Base-by-base conservation (phyloP, 2,113 vertebrate species). In the Dicentrarchus labrax region DNA sequence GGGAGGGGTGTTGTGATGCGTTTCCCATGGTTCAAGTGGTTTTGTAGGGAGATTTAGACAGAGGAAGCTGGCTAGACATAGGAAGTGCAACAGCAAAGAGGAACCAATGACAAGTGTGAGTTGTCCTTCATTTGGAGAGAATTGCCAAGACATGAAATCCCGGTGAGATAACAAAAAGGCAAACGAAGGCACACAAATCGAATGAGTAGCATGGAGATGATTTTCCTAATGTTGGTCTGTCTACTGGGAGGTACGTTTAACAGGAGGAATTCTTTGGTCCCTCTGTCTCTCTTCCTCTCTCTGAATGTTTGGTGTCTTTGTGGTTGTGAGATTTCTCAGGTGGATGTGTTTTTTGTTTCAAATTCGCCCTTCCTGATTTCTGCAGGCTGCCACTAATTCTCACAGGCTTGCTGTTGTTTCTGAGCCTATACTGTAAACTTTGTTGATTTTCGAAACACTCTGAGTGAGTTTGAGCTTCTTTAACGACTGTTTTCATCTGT, bases 71-170 rank as follows among this genome's bases (percentile, higher is more conserved):
- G 1, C 19, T 17, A 53, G 39, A 81, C 13, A 73, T 0, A 71
- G 87, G 86, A 91, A 90, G 65, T 86, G 61, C 15, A 56, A 62
- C 2, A 8, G 51, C 17, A 89, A 87, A 86, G 77, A 81, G 78
- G 87, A 92, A 90, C 67, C 19, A 5, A 0, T 21, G 16, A 51
- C 22, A 69, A 24, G 50, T 21, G 12, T 4, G 19, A 67, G 38
- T 9, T 36, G 9, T 22, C 5, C 4, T 38, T 45, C 2, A 17
- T 24, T 17, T 39, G 24, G 10, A 67, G 10, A 39, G n/a, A 38
- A 75, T 30, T 16, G 8, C 3, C 13, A 64, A 66, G 9, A 64
- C 10, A 1, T 54, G 8, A 48, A 19, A 48, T 41, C 0, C n/a
- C 9, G 4, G 10, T 13, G 11, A 17, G 17, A n/a, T 10, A 47